phyloP scores from a whole-genome alignment of 2,797 vertebrate species.

The Tinamus major region DNA sequence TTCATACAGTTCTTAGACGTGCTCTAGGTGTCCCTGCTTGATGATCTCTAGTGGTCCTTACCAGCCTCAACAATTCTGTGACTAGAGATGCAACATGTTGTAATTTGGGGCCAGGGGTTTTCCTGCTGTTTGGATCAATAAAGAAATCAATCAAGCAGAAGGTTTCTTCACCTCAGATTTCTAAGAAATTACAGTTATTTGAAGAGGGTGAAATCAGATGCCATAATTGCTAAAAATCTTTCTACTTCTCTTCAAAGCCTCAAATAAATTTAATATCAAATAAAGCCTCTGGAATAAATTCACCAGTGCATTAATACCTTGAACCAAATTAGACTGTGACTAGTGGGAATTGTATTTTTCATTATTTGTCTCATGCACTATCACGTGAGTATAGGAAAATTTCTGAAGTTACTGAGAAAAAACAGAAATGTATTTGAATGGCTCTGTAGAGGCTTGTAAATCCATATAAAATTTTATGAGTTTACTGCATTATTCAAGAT shows the following conservation, averaged over 20 bases:
- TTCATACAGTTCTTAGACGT: neutral
- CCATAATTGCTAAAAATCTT: neutral
- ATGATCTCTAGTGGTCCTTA: too few species aligned
- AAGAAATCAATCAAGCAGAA: constrained; percentile 29
- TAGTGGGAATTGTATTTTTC: neutral
- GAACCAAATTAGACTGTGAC: neutral
- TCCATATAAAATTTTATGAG: neutral
- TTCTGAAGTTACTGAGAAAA: neutral
- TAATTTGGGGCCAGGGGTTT: constrained; percentile 7
- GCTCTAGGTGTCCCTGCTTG: too few species aligned
- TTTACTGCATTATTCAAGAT: constrained; percentile 43
- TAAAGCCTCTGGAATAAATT: neutral
- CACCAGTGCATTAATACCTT: neutral
- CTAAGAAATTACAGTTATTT: neutral
- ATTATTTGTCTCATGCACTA: neutral
- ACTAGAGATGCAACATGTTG: neutral
- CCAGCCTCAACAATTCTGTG: too few species aligned
- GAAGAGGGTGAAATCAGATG: neutral
- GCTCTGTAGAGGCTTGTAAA: neutral
- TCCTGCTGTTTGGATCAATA: neutral
- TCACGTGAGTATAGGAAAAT: neutral
- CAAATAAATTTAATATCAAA: neutral
- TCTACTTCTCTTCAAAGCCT: neutral
- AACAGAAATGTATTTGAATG: neutral
- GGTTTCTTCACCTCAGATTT: neutral